Conservation (phyloP, 2,113 vertebrate genomes). For the Setophaga petechia region DNA sequence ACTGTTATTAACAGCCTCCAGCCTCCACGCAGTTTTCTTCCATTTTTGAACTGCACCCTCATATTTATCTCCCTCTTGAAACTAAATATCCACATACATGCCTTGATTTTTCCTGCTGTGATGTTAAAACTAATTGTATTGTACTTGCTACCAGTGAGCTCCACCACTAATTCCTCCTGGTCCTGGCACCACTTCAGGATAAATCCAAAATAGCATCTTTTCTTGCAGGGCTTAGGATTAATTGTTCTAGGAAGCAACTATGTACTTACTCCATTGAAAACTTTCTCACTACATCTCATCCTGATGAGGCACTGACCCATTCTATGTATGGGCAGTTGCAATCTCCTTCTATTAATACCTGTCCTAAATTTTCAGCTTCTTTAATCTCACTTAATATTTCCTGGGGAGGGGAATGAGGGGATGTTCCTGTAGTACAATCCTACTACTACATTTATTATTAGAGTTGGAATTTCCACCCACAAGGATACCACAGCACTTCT, state of each 20-base stretch:
- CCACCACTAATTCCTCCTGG: constrained; percentile 2
- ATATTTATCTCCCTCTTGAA: background rate
- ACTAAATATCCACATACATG: background rate
- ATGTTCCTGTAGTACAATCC: background rate
- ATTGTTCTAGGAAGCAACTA: constrained; percentile 20
- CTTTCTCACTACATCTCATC: background rate
- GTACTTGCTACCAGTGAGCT: background rate
- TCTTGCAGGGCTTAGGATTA: constrained; percentile 2
- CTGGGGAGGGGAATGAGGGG: background rate
- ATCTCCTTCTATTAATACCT: constrained; percentile 52
- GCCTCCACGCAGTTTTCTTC: background rate
- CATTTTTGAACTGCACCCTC: background rate
- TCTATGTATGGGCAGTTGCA: background rate
- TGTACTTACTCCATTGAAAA: background rate
- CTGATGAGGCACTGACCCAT: background rate
- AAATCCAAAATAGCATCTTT: constrained; percentile 34
- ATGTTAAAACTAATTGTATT: background rate
- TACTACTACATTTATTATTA: constrained; percentile 24
- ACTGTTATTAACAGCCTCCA: background rate
- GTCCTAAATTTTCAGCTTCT: constrained; percentile 23
- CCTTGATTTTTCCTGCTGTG: background rate
- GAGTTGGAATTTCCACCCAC: constrained; percentile 24
- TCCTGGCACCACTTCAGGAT: background rate
- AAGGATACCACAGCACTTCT: background rate
- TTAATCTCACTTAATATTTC: constrained; percentile 50